A percentile compares a stretch with the other conserved stretches of the same genome.
These are phyloP conservation scores for Diorhabda carinulata DNA, from an alignment of 1,140 invertebrate species.

Conservation along the genomic window DNA sequence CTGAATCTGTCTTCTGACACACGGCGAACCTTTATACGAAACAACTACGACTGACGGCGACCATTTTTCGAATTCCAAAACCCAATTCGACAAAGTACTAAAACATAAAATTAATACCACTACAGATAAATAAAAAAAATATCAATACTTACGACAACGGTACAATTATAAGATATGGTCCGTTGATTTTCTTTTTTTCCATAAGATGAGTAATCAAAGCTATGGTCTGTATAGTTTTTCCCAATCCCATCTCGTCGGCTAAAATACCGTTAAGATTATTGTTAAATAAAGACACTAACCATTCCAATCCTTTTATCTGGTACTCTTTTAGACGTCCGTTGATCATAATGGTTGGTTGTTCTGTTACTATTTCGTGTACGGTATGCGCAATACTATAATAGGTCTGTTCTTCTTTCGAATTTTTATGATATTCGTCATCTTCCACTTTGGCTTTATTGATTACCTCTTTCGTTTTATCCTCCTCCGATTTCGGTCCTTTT, in stretches of 20 bases:
- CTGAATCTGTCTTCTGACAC: conserved; percentile 76
- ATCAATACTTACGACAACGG: conserved; percentile 71
- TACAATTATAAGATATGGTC: conserved; percentile 97
- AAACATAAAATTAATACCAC: conserved; percentile 35
- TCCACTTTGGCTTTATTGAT: conserved; percentile 78
- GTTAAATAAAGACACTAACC: conserved; percentile 97
- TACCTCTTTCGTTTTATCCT: conserved; percentile 55
- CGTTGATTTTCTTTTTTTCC: conserved; percentile 86
- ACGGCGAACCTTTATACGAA: conserved; percentile 95
- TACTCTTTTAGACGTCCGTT: conserved; percentile 94
- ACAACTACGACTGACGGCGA: conserved; percentile 97
- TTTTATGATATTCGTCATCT: conserved; percentile 86
- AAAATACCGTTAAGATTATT: conserved; percentile 97
- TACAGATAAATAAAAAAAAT: conserved; percentile 46
- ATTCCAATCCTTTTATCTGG: conserved; percentile 95
- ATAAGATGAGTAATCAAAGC: conserved; percentile 95
- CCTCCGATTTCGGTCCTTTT: conserved; percentile 7
- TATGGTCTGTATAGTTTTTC: conserved; percentile 99
- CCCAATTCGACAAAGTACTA: conserved; percentile 97
- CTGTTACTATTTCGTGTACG: conserved; percentile 83
- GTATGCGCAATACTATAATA: conserved; percentile 94
- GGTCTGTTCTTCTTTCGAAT: conserved; percentile 75
- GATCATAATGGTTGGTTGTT: conserved; percentile 85
- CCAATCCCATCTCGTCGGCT: conserved; percentile 88
- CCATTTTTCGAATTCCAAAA: conserved; percentile 99